phyloP scores from a whole-genome alignment of 2,888 invertebrate genomes.

The Craniophora ligustri region DNA sequence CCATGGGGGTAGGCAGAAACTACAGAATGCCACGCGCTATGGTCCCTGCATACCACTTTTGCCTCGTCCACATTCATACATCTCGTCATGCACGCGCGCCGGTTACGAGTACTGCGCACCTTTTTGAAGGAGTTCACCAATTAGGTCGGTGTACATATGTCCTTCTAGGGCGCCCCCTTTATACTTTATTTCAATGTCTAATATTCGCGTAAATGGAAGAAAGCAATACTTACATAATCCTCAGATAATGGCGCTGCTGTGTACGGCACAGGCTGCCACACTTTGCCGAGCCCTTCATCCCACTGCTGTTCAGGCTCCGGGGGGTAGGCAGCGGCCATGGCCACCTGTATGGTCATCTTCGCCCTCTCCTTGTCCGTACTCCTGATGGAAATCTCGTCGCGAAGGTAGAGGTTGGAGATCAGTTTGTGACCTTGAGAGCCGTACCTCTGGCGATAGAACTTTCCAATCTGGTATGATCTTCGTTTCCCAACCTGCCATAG shows the following conservation, averaged over 20 bases:
- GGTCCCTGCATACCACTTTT: no score
- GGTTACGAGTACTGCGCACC: no score
- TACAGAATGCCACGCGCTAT: no score
- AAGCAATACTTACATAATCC: slow-evolving; percentile 84
- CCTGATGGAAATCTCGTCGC: slow-evolving; percentile 72
- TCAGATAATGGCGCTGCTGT: slow-evolving; percentile 72
- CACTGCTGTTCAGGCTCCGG: slow-evolving; percentile 80
- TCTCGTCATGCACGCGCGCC: no score
- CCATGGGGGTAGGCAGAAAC: no score
- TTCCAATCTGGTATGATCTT: slow-evolving; percentile 75
- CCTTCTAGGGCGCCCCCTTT: no score
- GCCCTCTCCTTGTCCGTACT: slow-evolving; percentile 83
- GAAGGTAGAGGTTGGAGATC: slow-evolving; percentile 72
- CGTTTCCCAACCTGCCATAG: slow-evolving; percentile 72
- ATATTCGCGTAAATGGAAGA: no score
- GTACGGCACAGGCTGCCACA: slow-evolving; percentile 84
- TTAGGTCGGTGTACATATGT: no score
- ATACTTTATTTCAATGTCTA: no score
- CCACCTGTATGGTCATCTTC: slow-evolving; percentile 79
- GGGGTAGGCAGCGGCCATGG: slow-evolving; percentile 79
- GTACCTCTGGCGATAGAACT: slow-evolving; percentile 74
- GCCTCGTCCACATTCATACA: no score
- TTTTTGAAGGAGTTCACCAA: no score
- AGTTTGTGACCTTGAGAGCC: slow-evolving; percentile 66
- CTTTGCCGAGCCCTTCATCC: slow-evolving; percentile 76